phyloP scores from a whole-genome alignment of 2,888 invertebrate genomes.

The Eupsilia transversa region DNA sequence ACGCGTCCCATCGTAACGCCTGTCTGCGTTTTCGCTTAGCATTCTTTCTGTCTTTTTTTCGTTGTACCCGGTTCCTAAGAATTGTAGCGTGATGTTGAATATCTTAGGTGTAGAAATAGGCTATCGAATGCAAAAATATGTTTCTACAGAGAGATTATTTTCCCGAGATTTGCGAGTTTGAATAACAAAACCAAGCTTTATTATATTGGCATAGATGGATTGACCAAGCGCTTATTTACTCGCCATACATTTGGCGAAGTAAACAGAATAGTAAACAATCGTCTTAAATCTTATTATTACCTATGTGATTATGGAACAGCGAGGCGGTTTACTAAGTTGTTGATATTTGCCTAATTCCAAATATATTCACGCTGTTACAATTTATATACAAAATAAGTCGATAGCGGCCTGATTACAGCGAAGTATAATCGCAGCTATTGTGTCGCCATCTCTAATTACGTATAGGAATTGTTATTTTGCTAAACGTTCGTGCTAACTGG shows the following conservation, averaged over 20 bases:
- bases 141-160: no score
- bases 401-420: slow-evolving; percentile 5
- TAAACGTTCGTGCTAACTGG: slow-evolving; percentile 24
- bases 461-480: slow-evolving; percentile 21
- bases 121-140: no score
- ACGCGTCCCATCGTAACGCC: no score
- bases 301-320: background rate
- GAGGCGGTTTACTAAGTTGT: background rate
- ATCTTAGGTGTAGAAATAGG: no score
- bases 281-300: background rate
- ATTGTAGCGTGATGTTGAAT: no score
- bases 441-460: slow-evolving; percentile 24
- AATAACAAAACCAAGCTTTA: no score
- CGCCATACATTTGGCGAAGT: background rate
- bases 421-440: slow-evolving; percentile 16
- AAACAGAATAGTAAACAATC: background rate
- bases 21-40: no score
- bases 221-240: background rate
- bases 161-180: no score
- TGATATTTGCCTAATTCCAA: background rate
- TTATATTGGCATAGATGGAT: no score
- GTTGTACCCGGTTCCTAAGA: no score
- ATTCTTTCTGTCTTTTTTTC: no score
- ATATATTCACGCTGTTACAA: slow-evolving; percentile 2
- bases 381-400: slow-evolving; percentile 9